Evolutionary conservation across 2,797 vertebrate genomes (phyloP), one percentile per base, ranked within the genome.

Genomic region (Trachops cirrhosus): DNA sequence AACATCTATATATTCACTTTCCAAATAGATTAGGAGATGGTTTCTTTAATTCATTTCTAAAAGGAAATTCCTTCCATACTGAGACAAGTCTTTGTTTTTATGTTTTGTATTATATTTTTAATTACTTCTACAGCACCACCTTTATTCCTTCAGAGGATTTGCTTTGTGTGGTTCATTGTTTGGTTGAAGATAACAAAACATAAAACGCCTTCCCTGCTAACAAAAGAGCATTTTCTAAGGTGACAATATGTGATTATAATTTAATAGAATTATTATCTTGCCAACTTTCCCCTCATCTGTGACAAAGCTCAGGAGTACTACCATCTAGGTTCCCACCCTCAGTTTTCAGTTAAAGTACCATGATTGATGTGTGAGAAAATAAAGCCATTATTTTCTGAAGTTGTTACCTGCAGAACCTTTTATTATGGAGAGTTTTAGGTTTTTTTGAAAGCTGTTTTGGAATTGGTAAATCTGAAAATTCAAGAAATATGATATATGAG

Each of bases 31-130:
- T 48, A 75, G 48, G 26, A 85, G 24, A 37, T 88, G 3, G 73
- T 96, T 82, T 62, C 57, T 46, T 87, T 67, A 73, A 73, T 87
- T 89, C 50, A 67, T 88, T 96, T 94, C 46, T 75, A 79, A 83
- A 79, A 77, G 46, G 50, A 75, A 88, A 84, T 68, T 62, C 90
- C 18, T 94, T 71, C 59, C 3, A 0, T 67, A 2, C 24, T 68
- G 46, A 85, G 82, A 29, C 9, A 90, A 75, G 24, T 8, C 21
- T 71, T 64, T 86, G 12, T 34, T 75, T 82, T 41, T 89, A 46
- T 73, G 24, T 54, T 94, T 92, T 89, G 14, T 84, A 22, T 89
- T 78, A 62, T 48, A 78, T 77, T 94, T 95, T 92, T 9, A 83
- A 83, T 92, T 41, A 89, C 78, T 79, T 88, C 32, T 77, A 15